These are phyloP conservation scores for Alectura lathami DNA, from an alignment of 2,113 vertebrate species.

Conservation along the genomic window DNA sequence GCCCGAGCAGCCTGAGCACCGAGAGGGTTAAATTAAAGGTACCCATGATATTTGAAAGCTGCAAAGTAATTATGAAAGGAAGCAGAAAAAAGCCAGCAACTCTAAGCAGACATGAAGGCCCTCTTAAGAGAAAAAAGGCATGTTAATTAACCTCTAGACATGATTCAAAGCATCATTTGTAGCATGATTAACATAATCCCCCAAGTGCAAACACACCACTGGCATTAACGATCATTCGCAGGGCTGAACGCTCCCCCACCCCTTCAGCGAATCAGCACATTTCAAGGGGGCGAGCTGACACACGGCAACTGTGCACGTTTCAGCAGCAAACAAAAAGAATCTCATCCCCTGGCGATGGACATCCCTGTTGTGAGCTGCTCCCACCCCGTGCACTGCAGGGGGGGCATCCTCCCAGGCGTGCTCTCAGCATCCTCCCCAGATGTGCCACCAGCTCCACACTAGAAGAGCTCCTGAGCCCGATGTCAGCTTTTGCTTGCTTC, in stretches of 20 bases:
- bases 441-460: background rate
- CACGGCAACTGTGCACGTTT: fast-evolving
- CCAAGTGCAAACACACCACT: constrained; percentile 63
- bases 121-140: constrained; percentile 71
- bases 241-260: background rate
- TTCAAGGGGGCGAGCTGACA: background rate
- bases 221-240: constrained; percentile 42
- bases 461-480: background rate
- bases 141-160: constrained; percentile 75
- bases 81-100: constrained; percentile 50
- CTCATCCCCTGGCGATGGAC: fast-evolving
- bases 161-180: constrained; percentile 74
- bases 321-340: background rate
- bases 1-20: background rate
- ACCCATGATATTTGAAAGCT: background rate
- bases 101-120: constrained; percentile 50
- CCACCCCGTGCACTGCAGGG: background rate
- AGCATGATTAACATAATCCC: constrained; percentile 75
- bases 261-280: background rate
- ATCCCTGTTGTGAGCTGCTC: background rate
- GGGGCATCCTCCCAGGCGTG: background rate
- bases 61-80: constrained; percentile 48
- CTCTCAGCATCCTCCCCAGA: background rate
- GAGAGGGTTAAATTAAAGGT: constrained; percentile 64
- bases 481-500: background rate